Conservation (phyloP, 2,113 vertebrate species). For the Eulemur macaco region DNA sequence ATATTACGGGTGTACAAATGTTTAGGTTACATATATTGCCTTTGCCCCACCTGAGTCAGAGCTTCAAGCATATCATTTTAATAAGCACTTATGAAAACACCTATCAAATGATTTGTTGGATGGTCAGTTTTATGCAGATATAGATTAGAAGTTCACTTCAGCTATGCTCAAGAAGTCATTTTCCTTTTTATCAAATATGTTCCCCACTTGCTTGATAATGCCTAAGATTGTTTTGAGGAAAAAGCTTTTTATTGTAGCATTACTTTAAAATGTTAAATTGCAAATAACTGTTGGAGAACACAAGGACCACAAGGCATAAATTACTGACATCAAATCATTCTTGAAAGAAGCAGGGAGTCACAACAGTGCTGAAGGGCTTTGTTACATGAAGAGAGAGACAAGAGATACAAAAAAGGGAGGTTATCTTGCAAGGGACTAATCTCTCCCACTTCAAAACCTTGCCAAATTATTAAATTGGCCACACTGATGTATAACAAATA, state of each 20-base stretch:
- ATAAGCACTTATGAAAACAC: neutral
- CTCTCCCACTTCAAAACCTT: constrained; percentile 27
- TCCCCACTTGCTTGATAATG: neutral
- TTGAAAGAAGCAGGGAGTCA: neutral
- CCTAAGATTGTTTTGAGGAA: neutral
- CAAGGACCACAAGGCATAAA: constrained; percentile 1
- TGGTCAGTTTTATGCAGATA: neutral
- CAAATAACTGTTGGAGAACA: constrained; percentile 26
- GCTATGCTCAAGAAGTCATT: neutral
- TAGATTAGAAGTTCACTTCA: neutral
- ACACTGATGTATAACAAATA: neutral
- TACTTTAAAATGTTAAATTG: constrained; percentile 34
- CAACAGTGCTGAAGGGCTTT: neutral
- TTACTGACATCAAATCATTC: constrained; percentile 41
- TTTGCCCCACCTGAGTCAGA: too few species aligned
- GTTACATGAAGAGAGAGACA: neutral
- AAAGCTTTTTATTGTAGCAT: constrained; percentile 14
- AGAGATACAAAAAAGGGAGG: neutral
- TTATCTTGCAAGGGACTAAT: neutral
- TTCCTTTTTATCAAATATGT: neutral
- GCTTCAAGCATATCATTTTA: neutral
- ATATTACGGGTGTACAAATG: too few species aligned
- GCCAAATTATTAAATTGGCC: neutral
- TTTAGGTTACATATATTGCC: too few species aligned
- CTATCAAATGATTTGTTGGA: neutral